Base-by-base conservation (phyloP, 2,113 vertebrate genomes). In the Phrynosoma platyrhinos region DNA sequence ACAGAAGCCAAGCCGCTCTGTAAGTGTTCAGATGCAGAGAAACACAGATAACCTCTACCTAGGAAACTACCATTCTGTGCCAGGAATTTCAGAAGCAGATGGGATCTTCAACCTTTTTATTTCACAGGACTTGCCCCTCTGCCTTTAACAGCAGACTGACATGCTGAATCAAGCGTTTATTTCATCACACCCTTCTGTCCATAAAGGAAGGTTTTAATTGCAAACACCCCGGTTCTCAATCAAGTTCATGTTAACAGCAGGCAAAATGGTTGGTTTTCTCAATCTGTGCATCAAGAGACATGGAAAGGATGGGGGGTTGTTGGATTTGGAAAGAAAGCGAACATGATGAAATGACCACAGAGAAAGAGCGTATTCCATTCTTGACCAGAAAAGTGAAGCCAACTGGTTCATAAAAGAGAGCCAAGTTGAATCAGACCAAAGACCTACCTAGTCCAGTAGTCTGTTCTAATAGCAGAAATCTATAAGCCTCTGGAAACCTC, bases 71-170 rank as follows among this genome's bases (percentile, higher is more conserved):
- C 23, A 2, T n/a, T 55, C 52, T 21, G n/a, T 21, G 72, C 87
- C 81, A 88, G 62, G 62, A 77, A 88, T 68, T 83, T 83, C 87
- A 83, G 72, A 36, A 83, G 9, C 74, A 83, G 87, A 83, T 83
- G 74, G 74, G 81, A 55, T 55, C 62, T 12, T n/a, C 74, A 40
- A 30, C 47, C 52, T 16, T 72, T 80, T 30, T 79, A 27, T 87
- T 81, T 14, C 16, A 21, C 47, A 21, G 87, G 21, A 10, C 53
- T n/a, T 36, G 62, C 16, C 42, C 69, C 40, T 64, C 80, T 82
- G 53, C 32, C 9, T 64, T 30, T 40, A 76, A 66, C 30, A 79
- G 40, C 87, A 78, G 74, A 40, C 30, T 25, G 66, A 42, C 66
- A 80, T 6, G 47, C 32, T 58, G 66, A 78, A 78, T 9, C n/a